Evolutionary conservation across 2,888 invertebrate genomes (phyloP), one percentile per base, ranked within the genome.

Genomic region (Noctua comes): DNA sequence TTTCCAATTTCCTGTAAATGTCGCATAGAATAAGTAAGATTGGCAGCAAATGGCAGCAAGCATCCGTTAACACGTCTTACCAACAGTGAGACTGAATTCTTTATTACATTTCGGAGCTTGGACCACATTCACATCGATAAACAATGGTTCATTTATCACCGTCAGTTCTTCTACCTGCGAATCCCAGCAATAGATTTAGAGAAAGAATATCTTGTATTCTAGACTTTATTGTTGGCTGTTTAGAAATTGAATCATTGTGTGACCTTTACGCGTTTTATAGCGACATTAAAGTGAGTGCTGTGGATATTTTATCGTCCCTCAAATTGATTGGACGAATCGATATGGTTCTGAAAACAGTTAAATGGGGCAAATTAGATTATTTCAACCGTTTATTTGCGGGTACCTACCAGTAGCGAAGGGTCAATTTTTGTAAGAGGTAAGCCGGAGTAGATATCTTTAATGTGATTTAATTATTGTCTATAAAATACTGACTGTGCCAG

Each of bases 241-340:
- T 65, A 62, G 69, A 70, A 82, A 84, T 85, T 78, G 79, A 85
- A 78, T 85, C 73, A 71, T 76, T 65, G 71, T 75, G 31, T 72
- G 83, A 85, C 86, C 85, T 85, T 77, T 69, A 71, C 43, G 65
- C 36, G 27, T 79, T 82, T 82, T 54, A 83, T 83, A 40, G 76
- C 76, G 40, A 40, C 70, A 79, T 83, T 69, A 76, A 76, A 69
- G 36, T 64, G 54, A 79, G 64, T 69, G 64, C 71, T 27, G 62
- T 71, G 64, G 79, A 82, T 79, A 68, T 74, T 82, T 76, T 82
- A 86, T 77, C 65, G 82, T 83, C 66, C 48, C 65, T 82, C 68
- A 73, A 85, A 82, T 85, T 75, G 79, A 85, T 85, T 83, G 83
- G 73, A 40, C 66, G 76, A 69, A 76, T 82, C 73, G 74, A 75